phyloP scores from a whole-genome alignment of 2,888 invertebrate genomes.

The Caenorhabditis sinica region DNA sequence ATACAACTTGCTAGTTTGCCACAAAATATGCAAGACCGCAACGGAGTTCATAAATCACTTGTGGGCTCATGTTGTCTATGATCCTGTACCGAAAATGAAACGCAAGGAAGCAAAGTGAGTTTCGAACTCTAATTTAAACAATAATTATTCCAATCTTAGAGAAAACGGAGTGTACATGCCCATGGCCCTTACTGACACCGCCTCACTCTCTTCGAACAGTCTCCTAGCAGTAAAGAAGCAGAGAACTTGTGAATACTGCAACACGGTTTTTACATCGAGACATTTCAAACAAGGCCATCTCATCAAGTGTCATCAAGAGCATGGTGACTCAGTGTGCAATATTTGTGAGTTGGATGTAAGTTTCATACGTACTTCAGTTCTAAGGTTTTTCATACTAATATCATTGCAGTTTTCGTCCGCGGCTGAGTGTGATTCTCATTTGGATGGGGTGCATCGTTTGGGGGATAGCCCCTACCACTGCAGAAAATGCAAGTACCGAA shows the following conservation, averaged over 20 bases:
- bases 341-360: conserved; percentile 63
- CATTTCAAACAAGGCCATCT: conserved; percentile 18
- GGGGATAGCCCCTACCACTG: conserved; percentile 70
- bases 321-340: conserved; percentile 31
- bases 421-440: conserved; percentile 18
- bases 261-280: conserved; percentile 7
- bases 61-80: conserved; percentile 50
- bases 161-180: not conserved
- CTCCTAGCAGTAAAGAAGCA: conserved; percentile 7
- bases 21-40: conserved; percentile 19
- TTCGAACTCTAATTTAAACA: not conserved
- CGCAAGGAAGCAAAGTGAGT: conserved; percentile 11
- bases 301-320: conserved; percentile 15
- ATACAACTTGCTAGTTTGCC: conserved; percentile 42
- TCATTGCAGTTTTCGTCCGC: not conserved
- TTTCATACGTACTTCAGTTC: not conserved
- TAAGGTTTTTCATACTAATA: too few relatives aligned
- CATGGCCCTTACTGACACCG: not conserved
- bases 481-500: conserved; percentile 63
- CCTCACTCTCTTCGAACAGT: conserved; percentile 27
- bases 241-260: conserved; percentile 51
- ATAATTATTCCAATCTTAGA: not conserved
- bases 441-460: conserved; percentile 36
- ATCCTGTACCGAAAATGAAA: conserved; percentile 14
- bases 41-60: conserved; percentile 54